Conservation (phyloP, 53 echinoderm and acorn worm genomes). For the Echinarachnius parma region DNA sequence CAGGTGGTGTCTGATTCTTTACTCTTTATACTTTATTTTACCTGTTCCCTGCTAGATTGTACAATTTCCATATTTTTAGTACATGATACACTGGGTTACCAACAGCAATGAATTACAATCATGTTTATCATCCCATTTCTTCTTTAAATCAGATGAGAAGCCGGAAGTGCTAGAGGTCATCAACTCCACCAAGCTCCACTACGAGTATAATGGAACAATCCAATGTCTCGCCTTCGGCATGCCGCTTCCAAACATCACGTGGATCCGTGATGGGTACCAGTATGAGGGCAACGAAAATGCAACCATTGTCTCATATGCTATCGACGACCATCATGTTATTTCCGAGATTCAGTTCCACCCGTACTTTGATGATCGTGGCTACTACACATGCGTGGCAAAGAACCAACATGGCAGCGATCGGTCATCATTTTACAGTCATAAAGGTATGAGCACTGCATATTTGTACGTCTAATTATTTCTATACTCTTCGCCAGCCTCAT, state of each 20-base stretch:
- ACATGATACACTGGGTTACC: too few relatives aligned
- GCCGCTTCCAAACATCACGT: slow-evolving; percentile 67
- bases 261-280: slow-evolving; percentile 65
- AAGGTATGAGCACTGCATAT: too few relatives aligned
- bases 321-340: slow-evolving; percentile 73
- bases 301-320: slow-evolving; percentile 61
- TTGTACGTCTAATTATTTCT: too few relatives aligned
- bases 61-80: too few relatives aligned
- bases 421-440: slow-evolving; percentile 68
- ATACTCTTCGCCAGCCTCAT: too few relatives aligned
- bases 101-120: too few relatives aligned
- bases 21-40: too few relatives aligned
- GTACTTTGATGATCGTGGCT: slow-evolving; percentile 71
- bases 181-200: slow-evolving; percentile 78
- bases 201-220: slow-evolving; percentile 79
- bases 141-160: slow-evolving; percentile 85
- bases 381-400: slow-evolving; percentile 75
- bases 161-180: slow-evolving; percentile 72
- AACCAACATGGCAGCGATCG: slow-evolving; percentile 61
- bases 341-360: slow-evolving; percentile 82
- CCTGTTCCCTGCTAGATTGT: too few relatives aligned
- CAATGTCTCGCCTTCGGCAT: slow-evolving; percentile 79
- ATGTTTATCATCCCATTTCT: too few relatives aligned
- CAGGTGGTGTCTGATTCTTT: too few relatives aligned
- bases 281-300: slow-evolving; percentile 67